A percentile compares a stretch with the other conserved stretches of the same genome.
Conservation (phyloP, 2,113 vertebrate genomes). For the Peucedramus taeniatus region DNA sequence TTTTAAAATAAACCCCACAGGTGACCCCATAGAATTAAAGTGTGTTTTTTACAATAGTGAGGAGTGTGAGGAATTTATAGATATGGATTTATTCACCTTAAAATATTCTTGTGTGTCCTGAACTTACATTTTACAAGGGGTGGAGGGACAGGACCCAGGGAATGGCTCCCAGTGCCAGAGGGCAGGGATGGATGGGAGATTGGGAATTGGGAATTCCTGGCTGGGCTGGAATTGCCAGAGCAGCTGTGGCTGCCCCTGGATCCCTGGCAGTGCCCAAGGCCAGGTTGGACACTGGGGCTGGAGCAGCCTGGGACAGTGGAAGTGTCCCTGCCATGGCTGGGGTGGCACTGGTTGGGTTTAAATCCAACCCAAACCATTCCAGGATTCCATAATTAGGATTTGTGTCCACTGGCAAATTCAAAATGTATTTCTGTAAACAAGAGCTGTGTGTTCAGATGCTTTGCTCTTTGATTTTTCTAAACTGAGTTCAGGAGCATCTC, state of each 20-base stretch:
- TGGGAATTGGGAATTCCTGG: background rate
- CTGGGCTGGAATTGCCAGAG: background rate
- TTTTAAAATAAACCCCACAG: background rate
- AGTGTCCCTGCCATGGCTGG: background rate
- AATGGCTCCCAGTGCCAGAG: background rate
- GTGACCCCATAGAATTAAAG: background rate
- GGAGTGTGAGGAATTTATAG: background rate
- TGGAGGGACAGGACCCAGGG: background rate
- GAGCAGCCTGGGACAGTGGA: background rate
- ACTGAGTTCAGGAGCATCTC: background rate
- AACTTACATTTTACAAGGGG: fast-evolving
- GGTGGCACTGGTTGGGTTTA: fast-evolving
- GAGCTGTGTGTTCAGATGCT: background rate
- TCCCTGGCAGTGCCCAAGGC: background rate
- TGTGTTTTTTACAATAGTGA: background rate
- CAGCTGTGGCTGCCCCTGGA: background rate
- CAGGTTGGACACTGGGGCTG: fast-evolving
- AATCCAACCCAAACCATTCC: background rate
- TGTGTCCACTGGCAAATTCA: background rate
- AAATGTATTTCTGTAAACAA: fast-evolving
- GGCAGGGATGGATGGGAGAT: fast-evolving
- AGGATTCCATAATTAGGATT: background rate
- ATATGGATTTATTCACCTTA: background rate
- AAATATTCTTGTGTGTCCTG: background rate
- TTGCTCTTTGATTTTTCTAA: background rate